Evolutionary conservation across 2,113 vertebrate species (phyloP).

Genomic region (Tenebrosternarchus preto): DNA sequence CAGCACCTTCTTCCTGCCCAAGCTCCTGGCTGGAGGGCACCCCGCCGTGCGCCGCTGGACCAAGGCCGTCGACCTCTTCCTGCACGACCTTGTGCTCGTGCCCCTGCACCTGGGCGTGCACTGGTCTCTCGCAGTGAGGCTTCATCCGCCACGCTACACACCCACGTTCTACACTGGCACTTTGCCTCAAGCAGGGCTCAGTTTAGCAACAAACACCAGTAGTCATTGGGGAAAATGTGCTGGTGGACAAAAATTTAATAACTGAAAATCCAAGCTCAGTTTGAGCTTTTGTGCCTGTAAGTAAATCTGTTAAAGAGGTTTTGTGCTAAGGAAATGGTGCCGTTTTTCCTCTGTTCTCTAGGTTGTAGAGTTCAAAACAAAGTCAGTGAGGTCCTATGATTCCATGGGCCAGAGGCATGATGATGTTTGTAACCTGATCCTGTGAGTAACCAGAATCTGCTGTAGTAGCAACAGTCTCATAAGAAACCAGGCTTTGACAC

Average conservation of each 20-base stretch:
- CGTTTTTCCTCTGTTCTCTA: conserved; percentile 58
- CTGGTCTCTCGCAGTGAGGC: conserved; percentile 88
- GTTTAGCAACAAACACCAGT: too few species aligned
- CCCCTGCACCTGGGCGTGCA: conserved; percentile 86
- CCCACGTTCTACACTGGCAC: neutral
- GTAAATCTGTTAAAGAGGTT: neutral
- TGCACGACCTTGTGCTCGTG: conserved; percentile 83
- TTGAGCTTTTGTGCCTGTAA: neutral
- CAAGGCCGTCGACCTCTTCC: conserved; percentile 84
- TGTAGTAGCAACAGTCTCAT: neutral
- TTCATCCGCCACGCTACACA: neutral
- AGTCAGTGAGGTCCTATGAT: conserved; percentile 83
- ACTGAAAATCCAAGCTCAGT: neutral
- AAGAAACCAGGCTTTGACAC: neutral
- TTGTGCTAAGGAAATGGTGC: neutral
- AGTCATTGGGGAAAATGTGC: too few species aligned
- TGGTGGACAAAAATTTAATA: neutral
- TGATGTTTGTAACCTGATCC: conserved; percentile 78
- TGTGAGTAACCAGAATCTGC: conserved; percentile 77
- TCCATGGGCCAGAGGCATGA: conserved; percentile 85
- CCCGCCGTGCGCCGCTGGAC: conserved; percentile 87
- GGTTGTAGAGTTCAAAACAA: conserved; percentile 84
- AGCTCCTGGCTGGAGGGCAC: conserved; percentile 79
- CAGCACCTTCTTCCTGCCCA: conserved; percentile 91
- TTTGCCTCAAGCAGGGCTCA: too few species aligned